Percentiles rank a stretch among this genome's conserved stretches.
phyloP scores from a whole-genome alignment of 53 echinoderm and acorn worm genomes.

The Zoroaster sp. region DNA sequence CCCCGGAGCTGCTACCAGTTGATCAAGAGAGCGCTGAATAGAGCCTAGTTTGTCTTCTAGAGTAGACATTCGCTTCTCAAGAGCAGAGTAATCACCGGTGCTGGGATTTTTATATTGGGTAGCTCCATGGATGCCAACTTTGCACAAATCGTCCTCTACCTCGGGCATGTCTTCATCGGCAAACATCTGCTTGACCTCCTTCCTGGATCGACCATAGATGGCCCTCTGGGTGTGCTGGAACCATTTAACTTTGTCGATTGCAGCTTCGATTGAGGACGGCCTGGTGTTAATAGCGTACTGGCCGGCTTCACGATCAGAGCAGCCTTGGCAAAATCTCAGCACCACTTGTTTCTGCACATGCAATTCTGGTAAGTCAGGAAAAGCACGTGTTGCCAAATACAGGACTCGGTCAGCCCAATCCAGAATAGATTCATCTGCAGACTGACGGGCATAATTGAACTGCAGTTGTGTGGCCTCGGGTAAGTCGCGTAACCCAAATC shows the following conservation, averaged over 20 bases:
- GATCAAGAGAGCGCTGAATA: background rate
- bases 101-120: background rate
- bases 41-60: background rate
- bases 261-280: background rate
- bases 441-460: slow-evolving; percentile 1
- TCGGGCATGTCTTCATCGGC: background rate
- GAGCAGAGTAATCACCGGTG: background rate
- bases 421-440: slow-evolving; percentile 17
- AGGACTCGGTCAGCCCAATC: too few relatives aligned
- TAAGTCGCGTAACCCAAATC: slow-evolving; percentile 7
- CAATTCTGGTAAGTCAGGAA: background rate
- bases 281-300: too few relatives aligned
- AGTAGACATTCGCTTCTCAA: background rate
- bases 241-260: slow-evolving; percentile 22
- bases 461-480: slow-evolving; percentile 14
- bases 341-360: background rate
- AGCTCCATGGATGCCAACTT: background rate
- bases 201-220: slow-evolving; percentile 17
- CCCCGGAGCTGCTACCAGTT: background rate
- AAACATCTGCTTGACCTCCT: slow-evolving; percentile 17
- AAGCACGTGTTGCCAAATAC: too few relatives aligned
- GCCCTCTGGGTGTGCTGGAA: slow-evolving; percentile 50
- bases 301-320: too few relatives aligned
- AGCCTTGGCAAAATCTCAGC: background rate
- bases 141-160: background rate